These are phyloP conservation scores for Halictus quadricinctus DNA, from an alignment of 2,888 invertebrate genomes.

Conservation along the genomic window DNA sequence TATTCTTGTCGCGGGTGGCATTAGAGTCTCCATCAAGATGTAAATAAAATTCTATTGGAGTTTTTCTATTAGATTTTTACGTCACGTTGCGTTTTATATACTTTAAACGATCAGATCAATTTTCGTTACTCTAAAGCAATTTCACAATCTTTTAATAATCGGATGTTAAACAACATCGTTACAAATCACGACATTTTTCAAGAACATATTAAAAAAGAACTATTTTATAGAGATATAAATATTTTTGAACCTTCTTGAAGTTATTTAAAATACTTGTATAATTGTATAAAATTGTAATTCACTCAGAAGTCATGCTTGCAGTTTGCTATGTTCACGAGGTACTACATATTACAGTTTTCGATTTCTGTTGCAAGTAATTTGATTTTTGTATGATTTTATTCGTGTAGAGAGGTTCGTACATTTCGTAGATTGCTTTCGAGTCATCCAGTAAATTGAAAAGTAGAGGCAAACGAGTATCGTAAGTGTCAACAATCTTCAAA, in stretches of 20 bases:
- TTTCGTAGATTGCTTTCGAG: not conserved
- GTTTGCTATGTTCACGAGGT: too few relatives aligned
- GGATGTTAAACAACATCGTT: too few relatives aligned
- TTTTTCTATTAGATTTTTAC: not conserved
- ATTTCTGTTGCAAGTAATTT: not conserved
- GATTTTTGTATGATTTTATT: not conserved
- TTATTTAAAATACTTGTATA: not conserved
- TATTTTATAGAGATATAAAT: not conserved
- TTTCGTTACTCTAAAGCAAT: not conserved
- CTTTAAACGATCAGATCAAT: not conserved
- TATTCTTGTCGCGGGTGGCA: constrained; percentile 1
- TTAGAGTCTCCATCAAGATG: constrained; percentile 5
- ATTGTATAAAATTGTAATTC: not conserved
- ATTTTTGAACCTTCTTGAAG: not conserved
- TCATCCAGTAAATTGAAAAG: not conserved
- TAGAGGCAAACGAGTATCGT: not conserved
- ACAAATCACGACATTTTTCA: not conserved
- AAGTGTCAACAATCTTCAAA: not conserved
- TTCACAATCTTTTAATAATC: not conserved
- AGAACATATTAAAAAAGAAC: not conserved
- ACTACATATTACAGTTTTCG: not conserved
- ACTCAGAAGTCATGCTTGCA: not conserved
- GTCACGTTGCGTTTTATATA: not conserved
- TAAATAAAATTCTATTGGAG: not conserved
- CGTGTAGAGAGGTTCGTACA: not conserved